Evolutionary conservation across 2,888 invertebrate species (phyloP), one percentile per base, ranked within the genome.

Genomic region (Stictocephala bisonia): DNA sequence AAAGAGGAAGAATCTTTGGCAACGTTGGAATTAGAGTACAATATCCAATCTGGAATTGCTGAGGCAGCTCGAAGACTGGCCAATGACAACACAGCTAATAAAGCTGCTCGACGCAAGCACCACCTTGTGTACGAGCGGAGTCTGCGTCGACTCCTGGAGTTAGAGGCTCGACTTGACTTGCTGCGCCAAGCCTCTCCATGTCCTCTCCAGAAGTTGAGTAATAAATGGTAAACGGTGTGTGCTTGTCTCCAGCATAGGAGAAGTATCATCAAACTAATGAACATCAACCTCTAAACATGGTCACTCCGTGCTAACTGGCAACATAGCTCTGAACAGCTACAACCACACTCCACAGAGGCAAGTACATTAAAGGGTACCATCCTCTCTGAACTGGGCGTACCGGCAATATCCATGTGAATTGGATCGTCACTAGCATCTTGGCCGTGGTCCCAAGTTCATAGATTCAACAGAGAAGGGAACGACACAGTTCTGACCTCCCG

Each of bases 11-110:
- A 90, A 80, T 86, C 88, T 44, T 82, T 89, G 74, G 84, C 87
- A 41, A 86, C 87, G 73, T 83, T 93, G 75, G 92, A 93, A 82
- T 83, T 92, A 31, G 91, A 93, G 82, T 88, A 89, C 78, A 91
- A 93, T 82, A 85, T 93, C 58, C 92, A 93, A 83, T 87, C 88
- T 53, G 89, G 90, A 79, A 90, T 92, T 80, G 90, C 90, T 2
- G 90, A 90, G 80, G 91, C 91, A 60, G 92, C 93, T 1, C 85
- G 90, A 29, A 87, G 88, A 71, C 85, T 93, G 73, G 89, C 91
- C 27, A 90, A 90, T 80, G 92, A 93, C 83, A 85, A 87, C 40
- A 86, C 87, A n/a, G 88, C 89, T 74, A 90, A 88, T 80, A 91
- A 92, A 83, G 89, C 89, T 73, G 87, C 92, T 3, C 86, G 90